phyloP scores from a whole-genome alignment of 2,888 invertebrate species.

The Acanthoscelides obtectus region DNA sequence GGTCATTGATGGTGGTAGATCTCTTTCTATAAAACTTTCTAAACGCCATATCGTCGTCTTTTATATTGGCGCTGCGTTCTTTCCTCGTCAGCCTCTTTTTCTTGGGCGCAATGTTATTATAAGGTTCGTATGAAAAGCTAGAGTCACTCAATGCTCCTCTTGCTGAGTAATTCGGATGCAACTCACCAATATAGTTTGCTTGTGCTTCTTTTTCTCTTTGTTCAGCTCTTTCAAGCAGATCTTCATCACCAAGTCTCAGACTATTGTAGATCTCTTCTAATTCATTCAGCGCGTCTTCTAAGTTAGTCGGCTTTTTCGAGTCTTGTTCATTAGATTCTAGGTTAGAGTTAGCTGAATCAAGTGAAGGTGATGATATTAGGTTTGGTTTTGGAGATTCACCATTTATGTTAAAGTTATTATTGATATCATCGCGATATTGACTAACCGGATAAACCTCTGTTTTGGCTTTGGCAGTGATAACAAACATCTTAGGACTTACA shows the following conservation, averaged over 20 bases:
- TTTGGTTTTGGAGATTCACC: constrained; percentile 14
- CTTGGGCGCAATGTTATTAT: constrained; percentile 37
- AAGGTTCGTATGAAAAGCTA: constrained; percentile 44
- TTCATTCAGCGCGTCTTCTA: constrained; percentile 85
- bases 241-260: constrained; percentile 77
- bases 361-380: constrained; percentile 10
- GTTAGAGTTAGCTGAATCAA: background rate
- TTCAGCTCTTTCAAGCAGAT: constrained; percentile 74
- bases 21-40: constrained; percentile 64
- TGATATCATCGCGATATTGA: constrained; percentile 26
- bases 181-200: constrained; percentile 2
- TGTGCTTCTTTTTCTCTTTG: constrained; percentile 56
- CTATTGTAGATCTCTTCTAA: constrained; percentile 89
- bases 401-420: constrained; percentile 9
- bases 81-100: constrained; percentile 37
- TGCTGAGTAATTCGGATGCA: constrained; percentile 31
- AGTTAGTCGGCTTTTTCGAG: constrained; percentile 66
- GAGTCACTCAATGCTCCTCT: constrained; percentile 45
- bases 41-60: constrained; percentile 78
- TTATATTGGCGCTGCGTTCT: constrained; percentile 58
- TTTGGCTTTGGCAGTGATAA: constrained; percentile 40
- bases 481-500: constrained; percentile 42
- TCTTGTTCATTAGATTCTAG: constrained; percentile 26
- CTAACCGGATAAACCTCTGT: constrained; percentile 42
- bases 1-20: constrained; percentile 47